Base-by-base conservation (phyloP, 2,797 vertebrate genomes). In the Oryzias sinensis region DNA sequence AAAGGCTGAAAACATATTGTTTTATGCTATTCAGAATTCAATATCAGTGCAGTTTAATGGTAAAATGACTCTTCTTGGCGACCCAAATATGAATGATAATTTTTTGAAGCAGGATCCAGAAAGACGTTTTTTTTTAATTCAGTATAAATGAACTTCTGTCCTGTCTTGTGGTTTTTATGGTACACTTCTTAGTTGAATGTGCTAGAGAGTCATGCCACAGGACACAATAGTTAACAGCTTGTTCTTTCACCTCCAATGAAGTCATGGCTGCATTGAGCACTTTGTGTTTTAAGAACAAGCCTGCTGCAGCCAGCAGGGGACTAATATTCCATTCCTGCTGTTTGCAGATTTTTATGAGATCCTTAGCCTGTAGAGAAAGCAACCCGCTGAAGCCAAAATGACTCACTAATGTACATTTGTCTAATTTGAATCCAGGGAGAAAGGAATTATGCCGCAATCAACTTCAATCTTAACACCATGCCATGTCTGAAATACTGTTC, bases 321-420 rank as follows among this genome's bases (percentile, higher is more conserved):
- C 57, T 72, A 74, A 83, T 83, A 77, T 81, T 46, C 79, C 15
- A 22, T 71, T 79, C 53, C 64, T 74, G 73, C 70, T 56, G 72
- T 62, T 46, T 71, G 66, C 70, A 74, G 56, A 69, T 74, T 76
- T 88, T 77, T 77, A 85, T 53, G 74, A 79, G 74, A 71, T 66
- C 68, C 69, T 75, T 59, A 75, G 50, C 62, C 53, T 59, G 53
- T 25, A 41, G 77, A 77, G 56, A 72, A 66, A 76, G 70, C 70
- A 66, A 70, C 82, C 77, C 11, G 47, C 70, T 73, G 69, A 72
- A 83, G 55, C 22, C n/a, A 68, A 79, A 80, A 83, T 88, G 79
- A 87, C 76, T 72, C 68, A 56, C 63, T 83, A 80, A 86, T 84
- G 84, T 70, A 70, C 62, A 24, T 24, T 22, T 40, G 54, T 58